Evolutionary conservation across 2,888 invertebrate species (phyloP).

Genomic region (Agrochola litura): DNA sequence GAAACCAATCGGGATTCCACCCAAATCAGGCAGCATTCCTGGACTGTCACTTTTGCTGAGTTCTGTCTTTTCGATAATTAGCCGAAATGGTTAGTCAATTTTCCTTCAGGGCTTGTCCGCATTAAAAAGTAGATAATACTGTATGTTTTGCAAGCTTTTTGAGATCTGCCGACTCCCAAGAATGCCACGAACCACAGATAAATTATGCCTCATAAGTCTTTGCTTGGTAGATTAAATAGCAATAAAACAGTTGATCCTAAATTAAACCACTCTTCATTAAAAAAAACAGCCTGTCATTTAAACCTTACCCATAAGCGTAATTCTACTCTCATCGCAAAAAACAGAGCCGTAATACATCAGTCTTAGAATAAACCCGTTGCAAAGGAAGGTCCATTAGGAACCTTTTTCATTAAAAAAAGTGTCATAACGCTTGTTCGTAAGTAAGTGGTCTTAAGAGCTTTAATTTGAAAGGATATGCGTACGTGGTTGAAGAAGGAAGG

Average conservation of each 20-base stretch:
- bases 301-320: constrained; percentile 10
- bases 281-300: constrained; percentile 12
- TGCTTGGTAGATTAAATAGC: too few relatives aligned
- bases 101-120: neutral
- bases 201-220: too few relatives aligned
- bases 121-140: neutral
- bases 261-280: neutral
- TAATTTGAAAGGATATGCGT: constrained; percentile 48
- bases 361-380: constrained; percentile 50
- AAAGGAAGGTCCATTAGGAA: constrained; percentile 38
- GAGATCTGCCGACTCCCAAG: neutral
- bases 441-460: constrained; percentile 35
- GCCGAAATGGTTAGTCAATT: too few relatives aligned
- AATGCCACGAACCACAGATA: neutral
- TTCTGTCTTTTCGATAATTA: neutral
- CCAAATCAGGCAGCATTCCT: neutral
- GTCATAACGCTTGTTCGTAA: constrained; percentile 41
- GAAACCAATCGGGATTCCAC: neutral
- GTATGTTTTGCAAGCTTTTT: neutral
- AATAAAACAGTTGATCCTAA: neutral
- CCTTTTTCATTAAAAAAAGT: constrained; percentile 63
- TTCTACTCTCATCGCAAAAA: constrained; percentile 6
- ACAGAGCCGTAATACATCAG: constrained; percentile 59
- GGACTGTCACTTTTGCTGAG: too few relatives aligned
- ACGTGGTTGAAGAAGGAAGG: neutral